A percentile compares a stretch with the other conserved stretches of the same genome.
Conservation (phyloP, 35 echinoderm and acorn worm species). For the Ophiothrix spiculata region DNA sequence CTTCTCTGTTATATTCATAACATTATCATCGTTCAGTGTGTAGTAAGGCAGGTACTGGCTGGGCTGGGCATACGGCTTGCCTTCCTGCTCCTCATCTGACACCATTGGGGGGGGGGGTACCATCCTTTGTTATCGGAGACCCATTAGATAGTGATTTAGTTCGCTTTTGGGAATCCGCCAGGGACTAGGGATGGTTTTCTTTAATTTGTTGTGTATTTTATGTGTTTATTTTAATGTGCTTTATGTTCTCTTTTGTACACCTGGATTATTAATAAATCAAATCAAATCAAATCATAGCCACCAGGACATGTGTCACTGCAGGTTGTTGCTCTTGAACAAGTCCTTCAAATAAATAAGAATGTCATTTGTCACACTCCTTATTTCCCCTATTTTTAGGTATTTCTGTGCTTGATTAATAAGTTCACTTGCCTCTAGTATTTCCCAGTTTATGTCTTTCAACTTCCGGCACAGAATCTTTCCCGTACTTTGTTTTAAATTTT, state of each 20-base stretch:
- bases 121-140: too few species aligned
- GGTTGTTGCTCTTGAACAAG: neutral
- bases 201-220: too few species aligned
- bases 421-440: neutral
- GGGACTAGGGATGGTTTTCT: too few species aligned
- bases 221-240: too few species aligned
- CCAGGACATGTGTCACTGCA: neutral
- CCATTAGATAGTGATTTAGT: too few species aligned
- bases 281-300: too few species aligned
- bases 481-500: neutral
- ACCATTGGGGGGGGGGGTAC: too few species aligned
- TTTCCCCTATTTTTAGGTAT: neutral
- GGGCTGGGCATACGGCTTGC: neutral
- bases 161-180: too few species aligned
- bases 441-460: neutral
- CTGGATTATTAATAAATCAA: too few species aligned
- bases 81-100: neutral
- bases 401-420: neutral
- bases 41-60: neutral
- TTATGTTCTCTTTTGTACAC: too few species aligned
- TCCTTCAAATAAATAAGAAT: neutral
- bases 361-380: neutral
- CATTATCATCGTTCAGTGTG: neutral
- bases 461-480: neutral
- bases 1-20: neutral